Evolutionary conservation across 2,113 vertebrate species (phyloP), one percentile per base, ranked within the genome.

Genomic region (Rhinoptilus africanus): DNA sequence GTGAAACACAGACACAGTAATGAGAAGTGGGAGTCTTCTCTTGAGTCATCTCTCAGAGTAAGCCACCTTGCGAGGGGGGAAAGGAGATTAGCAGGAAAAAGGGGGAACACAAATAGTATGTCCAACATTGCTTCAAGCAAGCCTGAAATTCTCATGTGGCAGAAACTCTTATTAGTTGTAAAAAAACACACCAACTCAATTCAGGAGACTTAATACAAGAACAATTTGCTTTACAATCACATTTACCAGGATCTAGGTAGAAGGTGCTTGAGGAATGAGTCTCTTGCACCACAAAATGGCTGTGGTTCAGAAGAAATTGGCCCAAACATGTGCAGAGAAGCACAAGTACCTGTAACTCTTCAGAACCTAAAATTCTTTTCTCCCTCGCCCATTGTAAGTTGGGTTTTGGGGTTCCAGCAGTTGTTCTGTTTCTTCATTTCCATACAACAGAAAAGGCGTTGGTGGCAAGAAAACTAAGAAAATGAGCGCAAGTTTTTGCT

Each of bases 191-290:
- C 10, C 43, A 64, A 21, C 19, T 74, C 18, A 74, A 63, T 47
- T 47, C 28, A 77, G 50, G 32, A 81, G 53, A 50, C 22, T 53
- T 75, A 68, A 69, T 18, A 84, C 9, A 59, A 37, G 10, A 82
- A 10, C 10, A 41, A 26, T 48, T 74, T 56, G 12, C 35, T 85
- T 89, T 66, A 67, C 14, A 51, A 12, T 73, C 2, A 0, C 47
- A 20, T 43, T 64, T 57, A 60, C 24, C 24, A 66, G 34, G 4
- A 72, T 45, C 30, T 48, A 75, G 19, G 6, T 22, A 76, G 60
- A 74, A 74, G 64, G 87, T 68, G 23, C 14, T 53, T 92, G 84
- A 91, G 34, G 71, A 92, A 72, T 85, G 59, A n/a, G 34, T 91
- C 23, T 85, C 53, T 63, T 35, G 37, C n/a, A 53, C 57, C 54